Evolutionary conservation across 2,888 invertebrate genomes (phyloP), one percentile per base, ranked within the genome.

Genomic region (Eristalis intricaria): DNA sequence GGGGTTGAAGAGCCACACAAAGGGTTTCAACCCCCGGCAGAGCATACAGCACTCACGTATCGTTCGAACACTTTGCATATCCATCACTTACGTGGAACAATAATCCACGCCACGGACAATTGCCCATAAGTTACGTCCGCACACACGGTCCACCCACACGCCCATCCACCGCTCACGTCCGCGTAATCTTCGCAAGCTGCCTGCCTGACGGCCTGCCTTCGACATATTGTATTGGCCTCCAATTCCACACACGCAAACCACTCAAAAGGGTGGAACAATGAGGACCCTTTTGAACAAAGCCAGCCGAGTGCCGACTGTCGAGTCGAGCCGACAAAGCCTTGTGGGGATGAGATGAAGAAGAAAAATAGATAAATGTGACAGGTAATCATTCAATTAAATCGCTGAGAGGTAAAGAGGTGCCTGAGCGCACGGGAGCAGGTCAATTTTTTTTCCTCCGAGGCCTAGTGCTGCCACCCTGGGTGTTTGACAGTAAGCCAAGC

Each of bases 311-410:
- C 26, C 26, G 26, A 26, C 26, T 26, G 32, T 10, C 32, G 32
- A 8, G 32, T 10, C 38, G 22, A 50, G 56, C 4, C 50, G 10
- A 61, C 35, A 26, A 38, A 38, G 58, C 50, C 19, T 19, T 50
- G 32, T 32, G 50, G 15, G 29, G 35, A 74, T 35, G 69, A 29
- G 35, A 75, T 69, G n/a, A 69, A 50, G 58, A 76, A 64, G 66
- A 64, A 63, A 38, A 68, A 68, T 73, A 73, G 70, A 87, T 75
- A 83, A 87, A 76, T 84, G 65, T 87, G 87, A 87, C 87, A 87
- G 87, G 87, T 84, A 84, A 87, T 87, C 87, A 87, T 87, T 87
- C 87, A 87, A 87, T 87, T 87, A 87, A 80, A 87, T 87, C 63
- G 79, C 69, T 22, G 64, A 68, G 56, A n/a, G 26, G 50, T 50